Conservation (phyloP, 2,888 invertebrate species). For the Sesia bembeciformis region DNA sequence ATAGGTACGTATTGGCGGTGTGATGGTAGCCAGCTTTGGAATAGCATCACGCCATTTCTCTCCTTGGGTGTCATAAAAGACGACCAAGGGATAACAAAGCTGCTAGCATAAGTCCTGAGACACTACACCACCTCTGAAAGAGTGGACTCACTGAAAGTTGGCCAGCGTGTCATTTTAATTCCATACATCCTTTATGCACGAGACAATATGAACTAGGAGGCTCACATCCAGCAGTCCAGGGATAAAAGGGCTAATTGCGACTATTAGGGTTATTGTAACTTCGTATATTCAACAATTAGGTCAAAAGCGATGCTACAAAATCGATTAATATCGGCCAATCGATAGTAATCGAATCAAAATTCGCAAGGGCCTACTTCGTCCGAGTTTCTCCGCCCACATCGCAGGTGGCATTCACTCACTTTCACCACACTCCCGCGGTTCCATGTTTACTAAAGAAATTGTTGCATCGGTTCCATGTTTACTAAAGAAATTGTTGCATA, state of each 20-base stretch:
- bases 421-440: conserved; percentile 25
- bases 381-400: conserved; percentile 10
- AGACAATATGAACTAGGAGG: too few relatives aligned
- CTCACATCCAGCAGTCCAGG: too few relatives aligned
- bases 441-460: background rate
- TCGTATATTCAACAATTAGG: background rate
- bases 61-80: too few relatives aligned
- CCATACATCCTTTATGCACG: too few relatives aligned
- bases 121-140: too few relatives aligned
- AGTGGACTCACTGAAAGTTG: too few relatives aligned
- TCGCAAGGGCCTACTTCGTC: conserved; percentile 25
- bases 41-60: too few relatives aligned
- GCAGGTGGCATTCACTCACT: conserved; percentile 35
- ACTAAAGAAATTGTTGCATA: background rate
- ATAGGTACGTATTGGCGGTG: too few relatives aligned
- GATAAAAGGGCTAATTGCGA: background rate
- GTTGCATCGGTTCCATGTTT: background rate
- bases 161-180: too few relatives aligned
- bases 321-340: background rate
- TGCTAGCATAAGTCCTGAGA: too few relatives aligned
- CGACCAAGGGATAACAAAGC: too few relatives aligned
- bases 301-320: background rate
- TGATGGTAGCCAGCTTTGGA: too few relatives aligned
- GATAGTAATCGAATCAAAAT: conserved; percentile 8
- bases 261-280: background rate